These are phyloP conservation scores for Romanogobio albipinnatus DNA, from an alignment of 2,113 vertebrate genomes.

Conservation along the genomic window DNA sequence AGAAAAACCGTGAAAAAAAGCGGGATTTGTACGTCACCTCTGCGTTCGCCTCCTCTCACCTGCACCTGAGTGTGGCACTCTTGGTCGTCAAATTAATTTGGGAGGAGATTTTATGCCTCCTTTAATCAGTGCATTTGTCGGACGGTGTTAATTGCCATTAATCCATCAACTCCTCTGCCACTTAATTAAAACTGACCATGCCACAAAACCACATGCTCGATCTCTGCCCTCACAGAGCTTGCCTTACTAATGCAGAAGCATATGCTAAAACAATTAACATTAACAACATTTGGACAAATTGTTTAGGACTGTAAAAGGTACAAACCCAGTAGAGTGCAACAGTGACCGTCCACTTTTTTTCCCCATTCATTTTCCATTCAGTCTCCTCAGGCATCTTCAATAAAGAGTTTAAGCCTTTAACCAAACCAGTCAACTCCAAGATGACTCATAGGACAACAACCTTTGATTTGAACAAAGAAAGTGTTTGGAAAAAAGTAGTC, in stretches of 20 bases:
- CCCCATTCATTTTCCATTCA: neutral
- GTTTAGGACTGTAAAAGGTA: neutral
- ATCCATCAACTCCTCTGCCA: conserved; percentile 16
- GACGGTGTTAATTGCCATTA: conserved; percentile 43
- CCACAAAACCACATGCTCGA: neutral
- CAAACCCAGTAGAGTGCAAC: conserved; percentile 2
- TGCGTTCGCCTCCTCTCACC: conserved; percentile 74
- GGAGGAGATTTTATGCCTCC: conserved; percentile 75
- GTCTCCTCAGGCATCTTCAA: too few species aligned
- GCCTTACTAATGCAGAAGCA: conserved; percentile 10
- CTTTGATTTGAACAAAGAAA: neutral
- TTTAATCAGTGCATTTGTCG: conserved; percentile 64
- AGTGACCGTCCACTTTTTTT: neutral
- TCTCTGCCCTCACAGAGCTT: neutral
- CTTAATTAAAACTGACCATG: conserved; percentile 41
- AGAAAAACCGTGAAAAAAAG: conserved; percentile 94
- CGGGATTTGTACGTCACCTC: conserved; percentile 91
- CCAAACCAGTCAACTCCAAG: neutral
- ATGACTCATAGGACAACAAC: neutral
- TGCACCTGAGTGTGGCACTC: conserved; percentile 77
- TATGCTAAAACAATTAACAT: neutral
- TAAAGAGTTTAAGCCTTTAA: neutral
- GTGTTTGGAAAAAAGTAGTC: neutral
- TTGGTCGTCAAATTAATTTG: conserved; percentile 77
- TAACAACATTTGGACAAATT: neutral